A percentile compares a stretch with the other conserved stretches of the same genome.
phyloP scores from a whole-genome alignment of 1,140 invertebrate species.

The Eufriesea mexicana region DNA sequence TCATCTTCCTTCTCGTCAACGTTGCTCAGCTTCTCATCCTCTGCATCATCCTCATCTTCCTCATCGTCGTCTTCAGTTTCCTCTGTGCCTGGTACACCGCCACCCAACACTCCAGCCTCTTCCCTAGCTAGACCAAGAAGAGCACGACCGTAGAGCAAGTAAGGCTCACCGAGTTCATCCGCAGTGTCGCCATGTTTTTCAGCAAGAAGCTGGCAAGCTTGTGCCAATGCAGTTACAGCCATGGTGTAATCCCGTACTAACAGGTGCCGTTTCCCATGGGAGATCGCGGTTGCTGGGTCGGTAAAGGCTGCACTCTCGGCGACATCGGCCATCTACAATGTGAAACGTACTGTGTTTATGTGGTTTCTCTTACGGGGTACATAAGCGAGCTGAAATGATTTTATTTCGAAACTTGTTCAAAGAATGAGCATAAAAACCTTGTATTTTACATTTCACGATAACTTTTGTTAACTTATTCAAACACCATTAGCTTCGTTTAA shows the following conservation, averaged over 20 bases:
- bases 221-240: conserved; percentile 89
- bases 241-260: conserved; percentile 90
- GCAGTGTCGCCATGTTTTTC: conserved; percentile 89
- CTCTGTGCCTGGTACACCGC: conserved; percentile 86
- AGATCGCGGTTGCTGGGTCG: conserved; percentile 84
- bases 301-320: conserved; percentile 79
- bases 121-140: conserved; percentile 91
- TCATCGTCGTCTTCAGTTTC: conserved; percentile 82
- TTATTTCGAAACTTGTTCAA: background rate
- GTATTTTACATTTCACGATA: too few relatives aligned
- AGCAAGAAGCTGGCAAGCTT: conserved; percentile 88
- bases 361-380: too few relatives aligned
- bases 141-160: conserved; percentile 90
- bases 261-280: conserved; percentile 89
- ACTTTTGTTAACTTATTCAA: too few relatives aligned
- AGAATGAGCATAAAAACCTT: too few relatives aligned
- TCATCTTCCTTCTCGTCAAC: conserved; percentile 74
- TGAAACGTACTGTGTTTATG: conserved; percentile 7
- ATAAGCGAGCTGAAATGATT: too few relatives aligned
- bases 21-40: conserved; percentile 76
- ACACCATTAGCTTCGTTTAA: too few relatives aligned
- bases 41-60: conserved; percentile 82
- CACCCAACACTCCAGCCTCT: conserved; percentile 91
- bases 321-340: conserved; percentile 84
- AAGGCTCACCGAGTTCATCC: conserved; percentile 91